Evolutionary conservation across 2,888 invertebrate species (phyloP).

Genomic region (Halocaridina rubra): DNA sequence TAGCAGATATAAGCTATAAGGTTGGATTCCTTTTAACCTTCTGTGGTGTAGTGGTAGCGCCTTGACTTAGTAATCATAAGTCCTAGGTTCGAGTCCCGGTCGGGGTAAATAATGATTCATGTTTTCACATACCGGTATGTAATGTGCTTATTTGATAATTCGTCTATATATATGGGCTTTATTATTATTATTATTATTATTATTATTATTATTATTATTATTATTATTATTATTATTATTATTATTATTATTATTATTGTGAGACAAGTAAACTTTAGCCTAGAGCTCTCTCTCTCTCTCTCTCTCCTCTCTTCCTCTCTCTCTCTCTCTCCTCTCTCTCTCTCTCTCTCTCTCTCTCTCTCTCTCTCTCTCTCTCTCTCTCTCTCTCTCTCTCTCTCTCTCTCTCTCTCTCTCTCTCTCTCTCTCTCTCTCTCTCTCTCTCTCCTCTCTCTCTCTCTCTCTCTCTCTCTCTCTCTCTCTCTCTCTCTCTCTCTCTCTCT

Average conservation of each 20-base stretch:
- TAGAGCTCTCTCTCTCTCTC: background rate
- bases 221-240: background rate
- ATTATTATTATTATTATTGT: background rate
- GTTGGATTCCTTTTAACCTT: too few species aligned
- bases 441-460: background rate
- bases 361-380: background rate
- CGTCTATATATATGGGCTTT: too few species aligned
- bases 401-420: background rate
- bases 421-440: background rate
- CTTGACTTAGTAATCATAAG: too few species aligned
- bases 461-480: background rate
- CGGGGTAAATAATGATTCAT: too few species aligned
- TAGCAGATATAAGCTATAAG: too few species aligned
- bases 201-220: too few species aligned
- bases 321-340: background rate
- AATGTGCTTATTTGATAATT: too few species aligned
- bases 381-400: background rate
- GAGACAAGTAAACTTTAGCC: background rate
- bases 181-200: too few species aligned
- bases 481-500: background rate
- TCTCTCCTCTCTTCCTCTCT: background rate
- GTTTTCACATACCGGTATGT: too few species aligned
- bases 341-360: background rate
- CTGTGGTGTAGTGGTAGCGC: too few species aligned
- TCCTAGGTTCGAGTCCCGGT: too few species aligned